Evolutionary conservation across 2,888 invertebrate species (phyloP).

Genomic region (Pterobdella sp.): DNA sequence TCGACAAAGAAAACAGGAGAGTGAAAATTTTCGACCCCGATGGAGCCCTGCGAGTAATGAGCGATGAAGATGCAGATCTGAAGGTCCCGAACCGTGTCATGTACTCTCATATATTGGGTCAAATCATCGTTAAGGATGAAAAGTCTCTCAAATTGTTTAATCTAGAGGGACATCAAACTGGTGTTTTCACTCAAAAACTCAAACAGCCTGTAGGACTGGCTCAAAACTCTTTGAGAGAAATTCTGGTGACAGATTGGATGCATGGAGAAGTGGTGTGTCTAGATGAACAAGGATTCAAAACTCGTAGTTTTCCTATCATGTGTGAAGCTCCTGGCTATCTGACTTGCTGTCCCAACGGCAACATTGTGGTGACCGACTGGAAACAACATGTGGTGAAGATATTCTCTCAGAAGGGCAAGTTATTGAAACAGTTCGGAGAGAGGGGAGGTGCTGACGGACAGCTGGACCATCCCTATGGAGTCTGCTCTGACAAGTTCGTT

Average conservation of each 20-base stretch:
- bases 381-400: slow-evolving; percentile 38
- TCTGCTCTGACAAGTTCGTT: slow-evolving; percentile 34
- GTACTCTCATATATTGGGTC: slow-evolving; percentile 25
- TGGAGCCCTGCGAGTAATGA: slow-evolving; percentile 29
- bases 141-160: slow-evolving; percentile 35
- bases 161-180: slow-evolving; percentile 34
- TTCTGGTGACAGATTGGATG: slow-evolving; percentile 39
- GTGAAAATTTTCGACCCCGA: slow-evolving; percentile 37
- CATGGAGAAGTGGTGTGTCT: slow-evolving; percentile 35
- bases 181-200: slow-evolving; percentile 34
- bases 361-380: slow-evolving; percentile 39
- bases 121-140: slow-evolving; percentile 38
- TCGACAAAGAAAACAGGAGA: slow-evolving; percentile 37
- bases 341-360: slow-evolving; percentile 32
- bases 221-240: slow-evolving; percentile 33
- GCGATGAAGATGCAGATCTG: slow-evolving; percentile 28
- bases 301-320: slow-evolving; percentile 35
- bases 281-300: slow-evolving; percentile 31
- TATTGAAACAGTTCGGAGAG: slow-evolving; percentile 36
- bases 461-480: slow-evolving; percentile 39
- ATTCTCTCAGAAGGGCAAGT: slow-evolving; percentile 35
- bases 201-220: slow-evolving; percentile 39
- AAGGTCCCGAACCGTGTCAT: slow-evolving; percentile 36
- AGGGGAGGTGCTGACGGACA: slow-evolving; percentile 34
- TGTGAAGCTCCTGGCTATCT: slow-evolving; percentile 39